A percentile compares a stretch with the other conserved stretches of the same genome.
phyloP scores from a whole-genome alignment of 92 coral and sea anemone species.

The Epizoanthus rinbou region DNA sequence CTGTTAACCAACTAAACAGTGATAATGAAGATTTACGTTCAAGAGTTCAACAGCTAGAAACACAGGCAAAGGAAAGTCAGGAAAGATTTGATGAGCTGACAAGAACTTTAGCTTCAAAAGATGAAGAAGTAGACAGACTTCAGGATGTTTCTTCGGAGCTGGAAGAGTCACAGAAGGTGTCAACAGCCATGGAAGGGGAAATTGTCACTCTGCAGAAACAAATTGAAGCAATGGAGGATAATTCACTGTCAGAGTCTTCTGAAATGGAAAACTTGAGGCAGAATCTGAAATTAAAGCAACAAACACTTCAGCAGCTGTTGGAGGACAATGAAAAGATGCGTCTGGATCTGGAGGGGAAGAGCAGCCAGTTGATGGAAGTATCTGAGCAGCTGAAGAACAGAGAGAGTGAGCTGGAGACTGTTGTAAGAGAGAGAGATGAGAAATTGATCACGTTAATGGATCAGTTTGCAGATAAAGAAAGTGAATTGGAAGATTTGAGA shows the following conservation, averaged over 20 bases:
- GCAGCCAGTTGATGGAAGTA: constrained; percentile 46
- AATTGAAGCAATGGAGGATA: constrained; percentile 73
- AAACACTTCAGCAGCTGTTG: constrained; percentile 79
- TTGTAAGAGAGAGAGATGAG: constrained; percentile 68
- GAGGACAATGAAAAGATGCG: constrained; percentile 80
- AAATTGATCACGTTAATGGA: constrained; percentile 71
- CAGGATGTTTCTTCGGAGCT: constrained; percentile 46
- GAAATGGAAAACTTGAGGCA: constrained; percentile 82
- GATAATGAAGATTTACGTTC: constrained; percentile 82
- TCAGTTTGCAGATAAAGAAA: constrained; percentile 78
- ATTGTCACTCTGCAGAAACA: constrained; percentile 57
- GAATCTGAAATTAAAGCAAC: constrained; percentile 80
- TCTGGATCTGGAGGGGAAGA: constrained; percentile 52
- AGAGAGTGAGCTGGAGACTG: constrained; percentile 61
- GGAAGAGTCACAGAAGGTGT: constrained; percentile 53
- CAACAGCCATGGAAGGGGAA: constrained; percentile 61
- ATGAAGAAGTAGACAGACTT: constrained; percentile 58
- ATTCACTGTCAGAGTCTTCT: constrained; percentile 81
- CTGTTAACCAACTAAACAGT: constrained; percentile 74
- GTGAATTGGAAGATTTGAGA: constrained; percentile 67
- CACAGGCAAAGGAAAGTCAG: constrained; percentile 73
- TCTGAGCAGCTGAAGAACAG: constrained; percentile 52
- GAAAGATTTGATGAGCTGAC: constrained; percentile 64
- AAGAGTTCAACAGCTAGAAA: constrained; percentile 65
- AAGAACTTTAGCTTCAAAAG: constrained; percentile 52